Conservation (phyloP, 1,140 invertebrate species). For the Drosophila biarmipes region DNA sequence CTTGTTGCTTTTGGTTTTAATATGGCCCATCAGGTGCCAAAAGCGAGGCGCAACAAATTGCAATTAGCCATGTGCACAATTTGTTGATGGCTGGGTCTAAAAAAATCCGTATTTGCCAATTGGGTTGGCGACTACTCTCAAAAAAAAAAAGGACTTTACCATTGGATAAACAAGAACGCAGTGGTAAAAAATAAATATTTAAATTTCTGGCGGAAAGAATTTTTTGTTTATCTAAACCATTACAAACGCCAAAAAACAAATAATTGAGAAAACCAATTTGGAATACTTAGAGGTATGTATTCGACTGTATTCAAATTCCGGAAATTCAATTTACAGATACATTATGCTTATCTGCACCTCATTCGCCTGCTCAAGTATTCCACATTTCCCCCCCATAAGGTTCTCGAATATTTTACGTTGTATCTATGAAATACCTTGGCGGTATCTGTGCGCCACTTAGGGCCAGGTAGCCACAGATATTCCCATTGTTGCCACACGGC, state of each 20-base stretch:
- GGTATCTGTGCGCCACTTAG: constrained; percentile 35
- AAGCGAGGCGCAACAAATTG: constrained; percentile 75
- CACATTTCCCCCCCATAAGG: background rate
- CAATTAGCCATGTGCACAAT: constrained; percentile 73
- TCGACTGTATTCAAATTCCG: background rate
- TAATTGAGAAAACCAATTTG: too few relatives aligned
- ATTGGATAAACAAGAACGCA: background rate
- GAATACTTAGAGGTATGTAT: background rate
- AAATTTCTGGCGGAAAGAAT: too few relatives aligned
- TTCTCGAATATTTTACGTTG: background rate
- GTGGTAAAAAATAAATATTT: too few relatives aligned
- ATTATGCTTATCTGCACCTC: constrained; percentile 33
- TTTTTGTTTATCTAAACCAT: too few relatives aligned
- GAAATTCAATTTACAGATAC: constrained; percentile 21
- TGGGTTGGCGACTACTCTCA: constrained; percentile 31
- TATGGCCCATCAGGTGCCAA: constrained; percentile 80
- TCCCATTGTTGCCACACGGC: constrained; percentile 46
- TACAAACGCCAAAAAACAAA: too few relatives aligned
- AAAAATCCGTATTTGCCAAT: constrained; percentile 44
- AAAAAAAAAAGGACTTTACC: constrained; percentile 13
- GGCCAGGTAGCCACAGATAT: constrained; percentile 37
- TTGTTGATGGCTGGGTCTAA: constrained; percentile 52
- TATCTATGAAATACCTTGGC: constrained; percentile 21
- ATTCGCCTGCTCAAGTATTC: constrained; percentile 4
- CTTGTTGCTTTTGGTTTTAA: constrained; percentile 47